Evolutionary conservation across 2,888 invertebrate species (phyloP).

Genomic region (Apamea monoglypha): DNA sequence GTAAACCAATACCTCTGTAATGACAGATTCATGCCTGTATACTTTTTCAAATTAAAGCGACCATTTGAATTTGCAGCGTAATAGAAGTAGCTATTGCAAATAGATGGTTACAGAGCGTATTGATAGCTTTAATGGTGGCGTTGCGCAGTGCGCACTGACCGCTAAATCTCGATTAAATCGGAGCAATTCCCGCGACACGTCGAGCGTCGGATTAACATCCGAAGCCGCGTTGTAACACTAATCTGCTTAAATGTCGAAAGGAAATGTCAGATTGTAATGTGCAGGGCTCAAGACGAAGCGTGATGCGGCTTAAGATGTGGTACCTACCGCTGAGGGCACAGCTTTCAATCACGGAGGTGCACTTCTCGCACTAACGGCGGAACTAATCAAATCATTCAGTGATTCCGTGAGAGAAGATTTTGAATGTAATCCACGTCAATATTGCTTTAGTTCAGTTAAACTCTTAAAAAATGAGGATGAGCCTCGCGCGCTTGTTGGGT

Average conservation of each 20-base stretch:
- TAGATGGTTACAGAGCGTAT: conserved; percentile 47
- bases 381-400: conserved; percentile 27
- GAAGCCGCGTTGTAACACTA: conserved; percentile 87
- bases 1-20: conserved; percentile 61
- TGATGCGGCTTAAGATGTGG: conserved; percentile 84
- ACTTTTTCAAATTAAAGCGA: conserved; percentile 45
- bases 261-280: conserved; percentile 90
- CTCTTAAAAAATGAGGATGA: too few species aligned
- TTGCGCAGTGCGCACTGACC: conserved; percentile 75
- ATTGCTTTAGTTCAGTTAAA: not conserved
- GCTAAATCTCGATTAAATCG: conserved; percentile 86
- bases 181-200: conserved; percentile 87
- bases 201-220: conserved; percentile 89
- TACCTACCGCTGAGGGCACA: conserved; percentile 82
- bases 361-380: conserved; percentile 44
- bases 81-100: conserved; percentile 57
- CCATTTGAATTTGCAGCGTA: conserved; percentile 51
- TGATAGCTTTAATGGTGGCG: conserved; percentile 67
- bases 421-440: not conserved
- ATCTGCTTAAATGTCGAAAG: conserved; percentile 90
- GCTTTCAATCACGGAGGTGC: conserved; percentile 70
- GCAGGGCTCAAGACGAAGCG: conserved; percentile 82
- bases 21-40: conserved; percentile 44
- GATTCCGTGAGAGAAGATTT: conserved; percentile 8
- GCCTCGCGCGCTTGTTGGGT: too few species aligned